A percentile compares a stretch with the other conserved stretches of the same genome.
These are phyloP conservation scores for Panthera tigris DNA, from an alignment of 2,113 vertebrate species.

Conservation along the genomic window DNA sequence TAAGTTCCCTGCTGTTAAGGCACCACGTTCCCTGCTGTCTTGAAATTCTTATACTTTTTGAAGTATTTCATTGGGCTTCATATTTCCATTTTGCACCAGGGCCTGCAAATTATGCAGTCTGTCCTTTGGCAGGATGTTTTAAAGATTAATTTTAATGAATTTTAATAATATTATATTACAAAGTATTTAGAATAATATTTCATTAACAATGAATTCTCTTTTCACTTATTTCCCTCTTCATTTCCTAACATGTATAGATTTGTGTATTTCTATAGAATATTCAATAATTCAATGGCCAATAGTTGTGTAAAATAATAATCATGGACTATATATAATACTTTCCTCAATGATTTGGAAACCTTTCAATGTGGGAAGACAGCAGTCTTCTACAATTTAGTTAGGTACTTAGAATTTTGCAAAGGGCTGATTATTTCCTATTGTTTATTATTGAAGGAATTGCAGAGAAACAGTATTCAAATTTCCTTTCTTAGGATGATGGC, in stretches of 20 bases:
- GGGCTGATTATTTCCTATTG: not conserved
- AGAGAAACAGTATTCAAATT: not conserved
- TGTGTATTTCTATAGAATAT: not conserved
- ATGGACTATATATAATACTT: not conserved
- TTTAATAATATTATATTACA: not conserved
- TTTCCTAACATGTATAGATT: not conserved
- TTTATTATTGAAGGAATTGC: not conserved
- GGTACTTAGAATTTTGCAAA: not conserved
- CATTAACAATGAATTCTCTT: not conserved
- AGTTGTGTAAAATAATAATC: not conserved
- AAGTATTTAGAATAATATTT: not conserved
- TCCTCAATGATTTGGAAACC: not conserved
- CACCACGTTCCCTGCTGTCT: not conserved
- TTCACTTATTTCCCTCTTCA: not conserved
- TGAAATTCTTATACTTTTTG: not conserved
- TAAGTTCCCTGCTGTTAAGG: too few relatives aligned
- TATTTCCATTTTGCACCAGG: not conserved
- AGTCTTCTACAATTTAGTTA: not conserved
- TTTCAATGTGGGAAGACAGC: not conserved
- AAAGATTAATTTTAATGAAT: not conserved
- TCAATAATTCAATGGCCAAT: not conserved
- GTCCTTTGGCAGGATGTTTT: not conserved
- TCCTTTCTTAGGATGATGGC: not conserved
- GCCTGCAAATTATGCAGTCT: not conserved
- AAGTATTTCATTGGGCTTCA: too few relatives aligned